phyloP scores from a whole-genome alignment of 2,113 vertebrate species.

The Tretioscincus oriximinensis region DNA sequence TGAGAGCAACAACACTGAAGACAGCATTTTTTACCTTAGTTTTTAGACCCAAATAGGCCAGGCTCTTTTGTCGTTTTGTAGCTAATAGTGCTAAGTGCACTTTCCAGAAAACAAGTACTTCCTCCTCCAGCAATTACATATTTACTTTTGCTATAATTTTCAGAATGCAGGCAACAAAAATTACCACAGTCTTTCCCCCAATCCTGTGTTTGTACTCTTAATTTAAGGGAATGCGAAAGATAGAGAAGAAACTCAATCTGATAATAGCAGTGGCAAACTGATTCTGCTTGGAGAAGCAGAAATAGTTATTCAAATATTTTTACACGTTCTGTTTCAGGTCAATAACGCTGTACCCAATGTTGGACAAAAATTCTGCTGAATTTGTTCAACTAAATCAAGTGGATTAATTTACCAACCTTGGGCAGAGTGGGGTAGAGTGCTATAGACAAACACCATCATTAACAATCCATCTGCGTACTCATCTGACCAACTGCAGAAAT shows the following conservation, averaged over 20 bases:
- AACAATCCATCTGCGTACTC: neutral
- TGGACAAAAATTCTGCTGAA: too few species aligned
- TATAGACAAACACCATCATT: too few species aligned
- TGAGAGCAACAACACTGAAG: neutral
- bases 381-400: neutral
- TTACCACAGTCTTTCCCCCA: neutral
- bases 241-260: neutral
- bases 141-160: neutral
- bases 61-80: neutral
- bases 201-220: neutral
- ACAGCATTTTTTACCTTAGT: neutral
- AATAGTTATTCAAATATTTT: neutral
- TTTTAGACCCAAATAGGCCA: neutral
- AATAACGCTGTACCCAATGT: neutral
- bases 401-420: neutral
- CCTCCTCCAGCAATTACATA: neutral
- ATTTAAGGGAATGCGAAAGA: neutral
- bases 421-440: too few species aligned
- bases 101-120: neutral
- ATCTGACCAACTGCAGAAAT: neutral
- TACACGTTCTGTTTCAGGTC: neutral
- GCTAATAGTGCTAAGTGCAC: neutral
- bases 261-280: neutral
- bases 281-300: neutral
- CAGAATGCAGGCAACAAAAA: neutral